Evolutionary conservation across 1,140 invertebrate genomes (phyloP).

Genomic region (Panulirus ornatus): DNA sequence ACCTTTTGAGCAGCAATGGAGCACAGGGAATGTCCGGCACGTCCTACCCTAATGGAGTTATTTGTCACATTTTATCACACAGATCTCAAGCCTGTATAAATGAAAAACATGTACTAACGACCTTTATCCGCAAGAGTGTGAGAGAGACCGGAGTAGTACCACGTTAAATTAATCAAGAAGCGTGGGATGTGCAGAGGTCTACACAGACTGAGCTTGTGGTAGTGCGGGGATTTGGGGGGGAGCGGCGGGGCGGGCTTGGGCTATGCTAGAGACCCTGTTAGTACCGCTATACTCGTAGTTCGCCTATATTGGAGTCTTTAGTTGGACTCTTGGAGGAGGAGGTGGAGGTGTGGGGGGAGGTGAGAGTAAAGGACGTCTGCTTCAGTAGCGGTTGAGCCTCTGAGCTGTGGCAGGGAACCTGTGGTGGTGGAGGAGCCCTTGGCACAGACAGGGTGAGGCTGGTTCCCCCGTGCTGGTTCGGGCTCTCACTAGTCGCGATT

Average conservation of each 20-base stretch:
- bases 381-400: slow-evolving; percentile 75
- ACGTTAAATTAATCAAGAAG: too few species aligned
- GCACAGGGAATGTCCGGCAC: neutral
- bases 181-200: slow-evolving; percentile 7
- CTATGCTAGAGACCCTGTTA: slow-evolving; percentile 11
- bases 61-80: neutral
- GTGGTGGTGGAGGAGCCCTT: slow-evolving; percentile 81
- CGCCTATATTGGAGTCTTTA: slow-evolving; percentile 70
- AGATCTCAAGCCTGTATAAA: slow-evolving; percentile 37
- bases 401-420: slow-evolving; percentile 72
- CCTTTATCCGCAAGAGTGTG: neutral
- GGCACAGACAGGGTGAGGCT: slow-evolving; percentile 72
- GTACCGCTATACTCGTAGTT: slow-evolving; percentile 73
- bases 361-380: slow-evolving; percentile 73
- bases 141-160: too few species aligned
- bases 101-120: slow-evolving; percentile 8
- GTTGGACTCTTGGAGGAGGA: slow-evolving; percentile 75
- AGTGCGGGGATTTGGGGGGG: neutral
- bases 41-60: slow-evolving; percentile 4
- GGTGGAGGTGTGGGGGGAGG: slow-evolving; percentile 71
- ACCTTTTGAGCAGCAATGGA: slow-evolving; percentile 34
- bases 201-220: slow-evolving; percentile 3
- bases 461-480: slow-evolving; percentile 82
- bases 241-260: slow-evolving; percentile 14
- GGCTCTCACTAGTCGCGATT: slow-evolving; percentile 88